Conservation (phyloP, 2,797 vertebrate genomes). For the Pyrocephalus nanus region DNA sequence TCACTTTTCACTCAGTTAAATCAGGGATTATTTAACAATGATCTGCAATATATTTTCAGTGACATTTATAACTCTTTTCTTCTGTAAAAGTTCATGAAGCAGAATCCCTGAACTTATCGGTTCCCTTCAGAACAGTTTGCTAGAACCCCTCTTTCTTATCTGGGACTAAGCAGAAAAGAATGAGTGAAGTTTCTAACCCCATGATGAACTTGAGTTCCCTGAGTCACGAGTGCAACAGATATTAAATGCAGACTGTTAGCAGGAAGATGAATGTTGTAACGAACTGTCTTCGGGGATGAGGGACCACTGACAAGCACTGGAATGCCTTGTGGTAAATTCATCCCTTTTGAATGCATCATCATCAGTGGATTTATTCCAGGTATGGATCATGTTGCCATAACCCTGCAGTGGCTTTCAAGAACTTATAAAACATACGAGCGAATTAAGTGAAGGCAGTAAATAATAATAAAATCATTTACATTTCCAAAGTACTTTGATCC, state of each 20-base stretch:
- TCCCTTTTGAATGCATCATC: neutral
- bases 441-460: constrained; percentile 20
- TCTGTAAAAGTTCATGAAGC: neutral
- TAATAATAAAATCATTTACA: constrained; percentile 13
- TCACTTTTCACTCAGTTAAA: neutral
- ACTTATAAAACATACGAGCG: neutral
- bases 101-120: neutral
- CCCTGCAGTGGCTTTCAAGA: neutral
- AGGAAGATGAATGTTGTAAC: neutral
- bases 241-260: neutral
- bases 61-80: neutral
- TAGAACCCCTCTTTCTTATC: neutral
- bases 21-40: neutral
- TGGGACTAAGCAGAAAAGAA: neutral
- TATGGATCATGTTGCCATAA: neutral
- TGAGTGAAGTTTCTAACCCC: neutral
- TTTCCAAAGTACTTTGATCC: constrained; percentile 4
- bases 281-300: neutral
- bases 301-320: neutral
- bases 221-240: neutral
- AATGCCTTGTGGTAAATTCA: neutral
- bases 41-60: neutral
- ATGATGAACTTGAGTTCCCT: neutral
- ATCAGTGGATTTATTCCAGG: neutral
- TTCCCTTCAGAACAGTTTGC: neutral